Percentiles rank a stretch among this genome's conserved stretches.
These are phyloP conservation scores for Endomychus coccineus DNA, from an alignment of 2,888 invertebrate genomes.

Conservation along the genomic window DNA sequence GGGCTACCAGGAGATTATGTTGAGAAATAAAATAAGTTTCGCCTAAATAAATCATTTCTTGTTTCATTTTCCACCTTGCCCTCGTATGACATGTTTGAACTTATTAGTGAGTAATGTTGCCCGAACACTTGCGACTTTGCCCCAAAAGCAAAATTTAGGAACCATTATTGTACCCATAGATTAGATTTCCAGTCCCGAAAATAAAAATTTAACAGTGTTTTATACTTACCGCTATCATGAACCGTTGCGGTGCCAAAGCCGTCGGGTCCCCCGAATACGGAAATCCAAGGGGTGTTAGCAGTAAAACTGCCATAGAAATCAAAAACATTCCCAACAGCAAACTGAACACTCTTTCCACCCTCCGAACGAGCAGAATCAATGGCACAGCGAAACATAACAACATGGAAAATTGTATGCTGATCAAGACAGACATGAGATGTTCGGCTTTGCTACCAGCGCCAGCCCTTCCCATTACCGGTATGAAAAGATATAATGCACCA, in stretches of 20 bases:
- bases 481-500: constrained; percentile 63
- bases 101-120: no score
- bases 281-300: constrained; percentile 63
- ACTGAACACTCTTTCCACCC: constrained; percentile 48
- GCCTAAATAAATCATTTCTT: no score
- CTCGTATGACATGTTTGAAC: no score
- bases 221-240: constrained; percentile 64
- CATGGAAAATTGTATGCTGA: constrained; percentile 42
- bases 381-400: constrained; percentile 45
- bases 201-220: no score
- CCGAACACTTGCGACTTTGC: no score
- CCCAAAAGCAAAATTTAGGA: no score
- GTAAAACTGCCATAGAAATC: constrained; percentile 49
- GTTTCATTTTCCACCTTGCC: no score
- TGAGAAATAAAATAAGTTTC: no score
- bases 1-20: no score
- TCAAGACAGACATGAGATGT: constrained; percentile 52
- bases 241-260: constrained; percentile 62
- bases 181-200: no score
- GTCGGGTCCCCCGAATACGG: constrained; percentile 61
- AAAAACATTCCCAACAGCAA: constrained; percentile 48
- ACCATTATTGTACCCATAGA: no score
- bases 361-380: constrained; percentile 44
- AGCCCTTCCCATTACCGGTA: constrained; percentile 74
- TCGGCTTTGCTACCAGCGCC: constrained; percentile 67